Evolutionary conservation across 2,113 vertebrate species (phyloP).

Genomic region (Geococcyx californianus): DNA sequence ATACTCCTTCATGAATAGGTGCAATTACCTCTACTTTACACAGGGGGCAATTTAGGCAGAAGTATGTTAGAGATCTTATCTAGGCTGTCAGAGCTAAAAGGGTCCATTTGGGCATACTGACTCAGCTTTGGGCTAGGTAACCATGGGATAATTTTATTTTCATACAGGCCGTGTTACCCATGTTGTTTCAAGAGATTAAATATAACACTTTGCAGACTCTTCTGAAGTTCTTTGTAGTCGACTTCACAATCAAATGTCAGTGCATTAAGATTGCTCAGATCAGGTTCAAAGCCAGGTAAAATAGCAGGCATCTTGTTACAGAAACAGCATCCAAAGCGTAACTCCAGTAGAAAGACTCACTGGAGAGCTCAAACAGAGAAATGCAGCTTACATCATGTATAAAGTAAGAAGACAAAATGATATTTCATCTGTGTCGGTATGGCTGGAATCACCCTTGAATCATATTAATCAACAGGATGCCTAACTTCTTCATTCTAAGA

Average conservation of each 20-base stretch:
- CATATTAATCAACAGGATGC: not conserved
- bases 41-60: not conserved
- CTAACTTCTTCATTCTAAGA: not conserved
- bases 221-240: not conserved
- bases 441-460: not conserved
- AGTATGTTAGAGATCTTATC: not conserved
- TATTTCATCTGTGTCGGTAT: not conserved
- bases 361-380: not conserved
- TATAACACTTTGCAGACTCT: not conserved
- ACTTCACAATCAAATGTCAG: not conserved
- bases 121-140: not conserved
- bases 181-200: not conserved
- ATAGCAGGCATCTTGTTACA: not conserved
- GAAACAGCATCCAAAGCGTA: not conserved
- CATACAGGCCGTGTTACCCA: not conserved
- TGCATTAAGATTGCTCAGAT: not conserved
- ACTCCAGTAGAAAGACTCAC: not conserved
- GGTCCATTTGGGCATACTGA: not conserved
- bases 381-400: not conserved
- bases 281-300: not conserved
- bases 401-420: not conserved
- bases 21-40: not conserved
- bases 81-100: not conserved
- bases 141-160: not conserved
- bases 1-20: not conserved